Base-by-base conservation (phyloP, 2,888 invertebrate genomes). In the Branchipolynoe longqiensis region DNA sequence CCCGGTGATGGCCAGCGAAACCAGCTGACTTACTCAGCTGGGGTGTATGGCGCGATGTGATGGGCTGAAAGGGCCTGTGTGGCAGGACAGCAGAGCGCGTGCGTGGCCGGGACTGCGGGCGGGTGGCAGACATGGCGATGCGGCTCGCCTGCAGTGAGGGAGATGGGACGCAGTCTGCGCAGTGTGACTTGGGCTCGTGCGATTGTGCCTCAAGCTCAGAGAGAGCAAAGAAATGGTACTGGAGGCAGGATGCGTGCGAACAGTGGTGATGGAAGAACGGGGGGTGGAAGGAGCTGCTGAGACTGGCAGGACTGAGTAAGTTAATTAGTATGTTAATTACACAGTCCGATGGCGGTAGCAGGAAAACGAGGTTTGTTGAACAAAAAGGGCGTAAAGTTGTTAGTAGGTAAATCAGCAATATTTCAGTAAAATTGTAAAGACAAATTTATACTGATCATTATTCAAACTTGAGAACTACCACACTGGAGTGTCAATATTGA, bases 221-320 rank as follows among this genome's bases (percentile, higher is more conserved):
- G 18, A 78, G 48, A 12, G 78, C 41, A 31, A 78, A 12, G 48
- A 33, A 69, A n/a, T 69, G 69, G 38, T 78, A 54, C 78, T 78
- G 48, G 14, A 48, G 25, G 48, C 78, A 78, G 18, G 78, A 48
- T 12, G 48, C 28, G 48, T 78, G 78, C 6, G 78, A 78, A 25
- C 78, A 78, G 54, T 78, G 78, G 28, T 78, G 78, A 48, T 78
- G 78, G 28, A 78, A 78, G 48, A 78, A 78, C 12, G 78, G 78
- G 28, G 78, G 78, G 78, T 78, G 78, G 28, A 78, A 41, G 2
- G 78, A 78, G 14, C 31, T 78, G 48, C 31, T 54, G 25, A 28
- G 48, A n/a, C n/a, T 33, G 28, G 78, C 38, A 38, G 69, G 69
- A 38, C 69, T 69, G n/a, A 31, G 25, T 4, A 62, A 3, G 4